Evolutionary conservation across 2,888 invertebrate genomes (phyloP).

Genomic region (Scaptomyza polygonia): DNA sequence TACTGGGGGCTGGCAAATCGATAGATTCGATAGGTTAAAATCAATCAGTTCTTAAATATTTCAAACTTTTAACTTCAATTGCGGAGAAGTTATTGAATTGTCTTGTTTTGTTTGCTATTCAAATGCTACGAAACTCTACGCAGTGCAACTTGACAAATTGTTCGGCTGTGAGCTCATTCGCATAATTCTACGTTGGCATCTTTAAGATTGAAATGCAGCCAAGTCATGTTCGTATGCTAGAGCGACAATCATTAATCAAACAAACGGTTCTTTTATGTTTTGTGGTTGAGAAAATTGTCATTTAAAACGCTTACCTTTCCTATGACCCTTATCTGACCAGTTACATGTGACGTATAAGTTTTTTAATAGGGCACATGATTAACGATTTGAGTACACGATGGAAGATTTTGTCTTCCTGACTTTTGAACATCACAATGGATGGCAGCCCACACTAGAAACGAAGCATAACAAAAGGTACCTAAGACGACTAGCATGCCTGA

Average conservation of each 20-base stretch:
- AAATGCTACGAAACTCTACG: conserved; percentile 1
- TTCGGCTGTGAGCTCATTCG: conserved; percentile 57
- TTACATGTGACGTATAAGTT: conserved; percentile 77
- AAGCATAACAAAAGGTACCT: not conserved
- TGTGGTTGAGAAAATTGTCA: conserved; percentile 22
- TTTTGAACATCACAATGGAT: conserved; percentile 4
- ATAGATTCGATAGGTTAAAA: too few species aligned
- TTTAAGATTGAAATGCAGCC: conserved; percentile 26
- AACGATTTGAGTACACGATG: conserved; percentile 55
- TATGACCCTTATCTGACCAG: conserved; percentile 66
- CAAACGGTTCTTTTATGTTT: conserved; percentile 57
- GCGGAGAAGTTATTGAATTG: conserved; percentile 51
- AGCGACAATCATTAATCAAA: conserved; percentile 64
- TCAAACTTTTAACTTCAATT: too few species aligned
- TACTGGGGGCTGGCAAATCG: too few species aligned
- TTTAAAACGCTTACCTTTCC: conserved; percentile 43
- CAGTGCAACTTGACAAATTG: conserved; percentile 66
- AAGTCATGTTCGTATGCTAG: conserved; percentile 39
- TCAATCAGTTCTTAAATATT: too few species aligned
- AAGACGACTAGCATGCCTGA: not conserved
- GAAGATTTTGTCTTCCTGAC: conserved; percentile 2
- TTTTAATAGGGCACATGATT: conserved; percentile 67
- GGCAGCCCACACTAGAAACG: not conserved
- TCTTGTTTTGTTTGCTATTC: conserved; percentile 48
- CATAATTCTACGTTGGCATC: conserved; percentile 61